phyloP scores from a whole-genome alignment of 1,140 invertebrate genomes.

The Cydia amplana region DNA sequence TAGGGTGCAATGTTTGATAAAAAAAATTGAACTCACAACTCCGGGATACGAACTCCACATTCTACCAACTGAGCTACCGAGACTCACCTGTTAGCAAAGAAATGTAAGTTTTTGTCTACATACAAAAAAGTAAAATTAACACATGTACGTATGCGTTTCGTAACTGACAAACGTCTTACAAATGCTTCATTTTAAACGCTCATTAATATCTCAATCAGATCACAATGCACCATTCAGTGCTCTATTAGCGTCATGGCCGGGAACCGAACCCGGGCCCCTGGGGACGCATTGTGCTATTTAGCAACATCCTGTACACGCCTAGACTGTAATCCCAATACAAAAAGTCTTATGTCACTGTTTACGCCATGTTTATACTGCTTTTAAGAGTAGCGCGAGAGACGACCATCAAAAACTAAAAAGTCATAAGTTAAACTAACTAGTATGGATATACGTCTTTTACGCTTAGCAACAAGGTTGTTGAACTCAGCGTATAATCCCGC shows the following conservation, averaged over 20 bases:
- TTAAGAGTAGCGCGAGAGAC: background rate
- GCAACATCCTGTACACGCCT: conserved; percentile 29
- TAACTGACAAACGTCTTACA: background rate
- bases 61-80: too few relatives aligned
- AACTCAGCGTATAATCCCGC: conserved; percentile 16
- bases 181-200: background rate
- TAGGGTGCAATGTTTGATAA: too few relatives aligned
- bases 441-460: background rate
- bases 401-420: background rate
- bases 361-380: background rate
- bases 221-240: conserved; percentile 16
- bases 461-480: background rate
- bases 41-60: too few relatives aligned
- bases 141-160: background rate
- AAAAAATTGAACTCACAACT: too few relatives aligned
- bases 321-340: background rate
- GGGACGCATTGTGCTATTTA: conserved; percentile 34
- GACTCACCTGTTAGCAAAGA: too few relatives aligned
- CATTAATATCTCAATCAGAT: conserved; percentile 26
- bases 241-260: conserved; percentile 18
- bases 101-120: too few relatives aligned
- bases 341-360: background rate
- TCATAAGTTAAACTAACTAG: background rate
- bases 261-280: background rate
- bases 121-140: too few relatives aligned